These are phyloP conservation scores for Physella acuta DNA, from an alignment of 1,140 invertebrate genomes.

Conservation along the genomic window DNA sequence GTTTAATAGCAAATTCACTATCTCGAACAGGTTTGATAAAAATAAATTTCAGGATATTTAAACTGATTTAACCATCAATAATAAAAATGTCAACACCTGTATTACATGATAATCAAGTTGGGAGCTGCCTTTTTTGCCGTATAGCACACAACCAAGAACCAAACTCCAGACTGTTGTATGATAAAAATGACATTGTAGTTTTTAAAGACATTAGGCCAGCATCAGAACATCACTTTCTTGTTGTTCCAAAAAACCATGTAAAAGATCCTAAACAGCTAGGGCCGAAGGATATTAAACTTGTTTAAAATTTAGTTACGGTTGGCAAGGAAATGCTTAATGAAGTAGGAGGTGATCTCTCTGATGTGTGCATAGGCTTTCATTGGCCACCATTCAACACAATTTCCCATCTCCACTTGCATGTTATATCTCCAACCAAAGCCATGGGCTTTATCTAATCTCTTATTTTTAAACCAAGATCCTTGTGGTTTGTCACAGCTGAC, in stretches of 20 bases:
- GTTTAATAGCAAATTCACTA: too few relatives aligned
- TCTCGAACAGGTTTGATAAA: too few relatives aligned
- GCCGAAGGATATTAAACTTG: conserved; percentile 68
- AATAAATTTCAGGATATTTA: too few relatives aligned
- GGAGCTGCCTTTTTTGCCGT: conserved; percentile 40
- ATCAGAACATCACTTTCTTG: conserved; percentile 77
- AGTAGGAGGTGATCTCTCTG: conserved; percentile 48
- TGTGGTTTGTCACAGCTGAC: conserved; percentile 81
- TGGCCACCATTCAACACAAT: conserved; percentile 87
- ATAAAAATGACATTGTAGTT: conserved; percentile 75
- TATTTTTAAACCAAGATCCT: conserved; percentile 75
- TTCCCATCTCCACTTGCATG: conserved; percentile 83
- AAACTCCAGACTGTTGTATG: conserved; percentile 30
- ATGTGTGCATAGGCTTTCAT: conserved; percentile 75
- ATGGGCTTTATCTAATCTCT: conserved; percentile 71
- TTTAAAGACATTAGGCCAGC: conserved; percentile 84
- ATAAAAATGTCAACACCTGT: neutral
- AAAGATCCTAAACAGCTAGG: conserved; percentile 71
- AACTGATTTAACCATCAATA: too few relatives aligned
- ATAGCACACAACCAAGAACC: conserved; percentile 31
- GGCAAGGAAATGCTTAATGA: conserved; percentile 64
- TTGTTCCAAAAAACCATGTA: conserved; percentile 78
- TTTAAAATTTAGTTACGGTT: conserved; percentile 67
- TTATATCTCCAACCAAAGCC: conserved; percentile 76
- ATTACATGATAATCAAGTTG: neutral